phyloP scores from a whole-genome alignment of 2,888 invertebrate species.

The Drosophila affinis region DNA sequence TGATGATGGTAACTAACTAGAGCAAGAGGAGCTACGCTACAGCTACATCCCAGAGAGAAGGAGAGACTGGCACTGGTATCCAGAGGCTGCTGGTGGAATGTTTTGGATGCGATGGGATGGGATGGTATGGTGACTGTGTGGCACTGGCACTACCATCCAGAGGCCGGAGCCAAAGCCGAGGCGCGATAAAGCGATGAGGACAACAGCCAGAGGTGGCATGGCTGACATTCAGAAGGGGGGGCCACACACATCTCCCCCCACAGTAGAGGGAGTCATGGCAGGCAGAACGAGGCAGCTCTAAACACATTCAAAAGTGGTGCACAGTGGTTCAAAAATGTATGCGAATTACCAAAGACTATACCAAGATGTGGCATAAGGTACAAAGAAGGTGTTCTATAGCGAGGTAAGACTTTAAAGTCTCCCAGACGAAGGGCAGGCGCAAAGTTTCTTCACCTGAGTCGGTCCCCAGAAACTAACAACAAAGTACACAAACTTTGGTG shows the following conservation, averaged over 20 bases:
- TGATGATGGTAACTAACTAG: constrained; percentile 78
- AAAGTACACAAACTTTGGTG: no score
- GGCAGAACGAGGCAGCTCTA: constrained; percentile 35
- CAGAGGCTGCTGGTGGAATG: constrained; percentile 9
- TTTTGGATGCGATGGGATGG: neutral
- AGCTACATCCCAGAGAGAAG: neutral
- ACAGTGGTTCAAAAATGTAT: constrained; percentile 15
- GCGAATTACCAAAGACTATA: neutral
- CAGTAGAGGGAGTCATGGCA: neutral
- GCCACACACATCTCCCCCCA: neutral
- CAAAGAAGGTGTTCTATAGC: no score
- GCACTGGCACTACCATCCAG: constrained; percentile 18
- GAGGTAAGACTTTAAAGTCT: no score
- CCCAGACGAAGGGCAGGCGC: no score
- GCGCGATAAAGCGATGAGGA: constrained; percentile 49
- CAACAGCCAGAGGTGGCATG: constrained; percentile 20
- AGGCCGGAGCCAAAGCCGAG: constrained; percentile 32
- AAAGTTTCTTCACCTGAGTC: no score
- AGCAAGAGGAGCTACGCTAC: constrained; percentile 73
- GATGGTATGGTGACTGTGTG: constrained; percentile 6
- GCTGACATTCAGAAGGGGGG: neutral
- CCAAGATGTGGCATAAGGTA: no score
- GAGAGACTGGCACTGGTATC: constrained; percentile 45
- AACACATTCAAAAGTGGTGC: constrained; percentile 32
- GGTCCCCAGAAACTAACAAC: neutral